phyloP scores from a whole-genome alignment of 2,888 invertebrate genomes.

The Schizaphis graminum region DNA sequence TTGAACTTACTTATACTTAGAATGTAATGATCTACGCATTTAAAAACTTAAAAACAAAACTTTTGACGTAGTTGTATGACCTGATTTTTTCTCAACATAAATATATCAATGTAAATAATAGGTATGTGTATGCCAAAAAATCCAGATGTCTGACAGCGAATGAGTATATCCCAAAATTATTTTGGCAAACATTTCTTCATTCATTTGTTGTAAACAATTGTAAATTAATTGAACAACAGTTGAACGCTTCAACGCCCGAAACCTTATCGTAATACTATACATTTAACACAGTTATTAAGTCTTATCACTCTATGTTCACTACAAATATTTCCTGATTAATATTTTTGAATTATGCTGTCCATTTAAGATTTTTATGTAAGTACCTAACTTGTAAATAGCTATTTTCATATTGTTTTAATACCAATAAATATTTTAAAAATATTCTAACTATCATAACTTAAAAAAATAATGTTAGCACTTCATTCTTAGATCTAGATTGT shows the following conservation, averaged over 20 bases:
- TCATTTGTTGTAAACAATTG: slow-evolving; percentile 31
- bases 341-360: not conserved
- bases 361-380: not conserved
- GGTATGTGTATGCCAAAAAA: slow-evolving; percentile 42
- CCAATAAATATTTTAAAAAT: not conserved
- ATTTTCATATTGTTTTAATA: not conserved
- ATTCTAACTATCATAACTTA: not conserved
- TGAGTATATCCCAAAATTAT: slow-evolving; percentile 27
- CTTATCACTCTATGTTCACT: not conserved
- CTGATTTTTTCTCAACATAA: slow-evolving; percentile 30
- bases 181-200: slow-evolving; percentile 47
- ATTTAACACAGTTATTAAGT: not conserved
- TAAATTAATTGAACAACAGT: not conserved
- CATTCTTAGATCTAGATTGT: too few species aligned
- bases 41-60: slow-evolving; percentile 53
- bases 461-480: too few species aligned
- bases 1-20: not conserved
- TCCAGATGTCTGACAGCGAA: slow-evolving; percentile 40
- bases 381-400: not conserved
- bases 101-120: slow-evolving; percentile 52
- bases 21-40: slow-evolving; percentile 37
- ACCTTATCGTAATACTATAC: not conserved
- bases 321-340: not conserved
- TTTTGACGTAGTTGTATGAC: slow-evolving; percentile 48
- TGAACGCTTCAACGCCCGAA: not conserved